Conservation (phyloP, 2,888 invertebrate species). For the Glaucopsyche alexis region DNA sequence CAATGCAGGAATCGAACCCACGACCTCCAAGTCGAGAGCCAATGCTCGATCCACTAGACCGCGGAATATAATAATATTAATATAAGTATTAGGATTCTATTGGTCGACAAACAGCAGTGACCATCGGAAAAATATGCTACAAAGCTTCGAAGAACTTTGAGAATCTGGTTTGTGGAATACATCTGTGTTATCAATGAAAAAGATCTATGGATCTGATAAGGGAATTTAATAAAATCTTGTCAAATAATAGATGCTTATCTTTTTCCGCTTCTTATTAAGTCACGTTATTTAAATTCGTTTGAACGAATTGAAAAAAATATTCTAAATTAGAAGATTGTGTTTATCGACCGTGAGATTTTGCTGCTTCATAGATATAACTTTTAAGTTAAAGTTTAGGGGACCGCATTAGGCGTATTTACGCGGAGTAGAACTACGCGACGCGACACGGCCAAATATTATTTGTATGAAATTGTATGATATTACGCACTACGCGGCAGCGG, state of each 20-base stretch:
- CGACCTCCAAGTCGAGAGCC: too few relatives aligned
- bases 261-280: constrained; percentile 10
- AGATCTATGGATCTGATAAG: not conserved
- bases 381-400: too few relatives aligned
- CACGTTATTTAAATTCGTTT: not conserved
- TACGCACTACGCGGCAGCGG: too few relatives aligned
- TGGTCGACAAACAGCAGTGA: not conserved
- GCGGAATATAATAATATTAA: too few relatives aligned
- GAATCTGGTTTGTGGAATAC: not conserved
- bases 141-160: not conserved
- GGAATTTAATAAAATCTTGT: constrained; percentile 3
- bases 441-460: too few relatives aligned
- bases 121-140: not conserved
- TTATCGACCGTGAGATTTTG: not conserved
- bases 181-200: not conserved
- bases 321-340: not conserved
- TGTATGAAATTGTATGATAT: too few relatives aligned
- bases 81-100: not conserved
- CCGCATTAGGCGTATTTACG: too few relatives aligned
- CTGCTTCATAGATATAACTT: not conserved
- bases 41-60: too few relatives aligned
- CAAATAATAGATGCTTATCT: constrained; percentile 12
- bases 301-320: not conserved
- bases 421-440: too few relatives aligned
- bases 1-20: too few relatives aligned